A percentile compares a stretch with the other conserved stretches of the same genome.
Evolutionary conservation across 2,888 invertebrate genomes (phyloP).

Genomic region (Macrophya alboannulata): DNA sequence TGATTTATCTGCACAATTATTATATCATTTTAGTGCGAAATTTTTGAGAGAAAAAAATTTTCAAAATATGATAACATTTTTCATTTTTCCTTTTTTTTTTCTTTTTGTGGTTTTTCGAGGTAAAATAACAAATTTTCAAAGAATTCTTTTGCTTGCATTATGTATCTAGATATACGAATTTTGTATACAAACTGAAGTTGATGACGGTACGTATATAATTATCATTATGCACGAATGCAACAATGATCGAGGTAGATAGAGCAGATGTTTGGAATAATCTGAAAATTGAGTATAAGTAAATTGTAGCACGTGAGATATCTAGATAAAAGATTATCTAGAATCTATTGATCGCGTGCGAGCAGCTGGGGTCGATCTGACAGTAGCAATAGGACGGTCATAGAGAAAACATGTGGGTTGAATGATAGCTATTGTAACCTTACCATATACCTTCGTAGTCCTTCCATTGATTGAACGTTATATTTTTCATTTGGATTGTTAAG

Average conservation of each 20-base stretch:
- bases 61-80: neutral
- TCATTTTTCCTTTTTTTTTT: neutral
- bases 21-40: neutral
- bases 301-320: constrained; percentile 60
- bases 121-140: neutral
- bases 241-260: neutral
- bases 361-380: constrained; percentile 74
- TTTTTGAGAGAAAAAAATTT: neutral
- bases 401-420: constrained; percentile 69
- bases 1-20: neutral
- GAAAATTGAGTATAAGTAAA: neutral
- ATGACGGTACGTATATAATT: neutral
- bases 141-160: neutral
- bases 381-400: constrained; percentile 75
- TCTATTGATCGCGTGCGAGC: constrained; percentile 77
- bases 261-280: constrained; percentile 43
- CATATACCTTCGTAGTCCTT: neutral
- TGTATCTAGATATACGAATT: neutral
- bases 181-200: neutral
- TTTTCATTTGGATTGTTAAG: neutral
- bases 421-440: constrained; percentile 16
- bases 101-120: neutral
- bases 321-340: constrained; percentile 75
- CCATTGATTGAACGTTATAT: neutral
- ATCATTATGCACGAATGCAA: neutral